These are phyloP conservation scores for Drosophila mimetica DNA, from an alignment of 2,888 invertebrate genomes.

Conservation along the genomic window DNA sequence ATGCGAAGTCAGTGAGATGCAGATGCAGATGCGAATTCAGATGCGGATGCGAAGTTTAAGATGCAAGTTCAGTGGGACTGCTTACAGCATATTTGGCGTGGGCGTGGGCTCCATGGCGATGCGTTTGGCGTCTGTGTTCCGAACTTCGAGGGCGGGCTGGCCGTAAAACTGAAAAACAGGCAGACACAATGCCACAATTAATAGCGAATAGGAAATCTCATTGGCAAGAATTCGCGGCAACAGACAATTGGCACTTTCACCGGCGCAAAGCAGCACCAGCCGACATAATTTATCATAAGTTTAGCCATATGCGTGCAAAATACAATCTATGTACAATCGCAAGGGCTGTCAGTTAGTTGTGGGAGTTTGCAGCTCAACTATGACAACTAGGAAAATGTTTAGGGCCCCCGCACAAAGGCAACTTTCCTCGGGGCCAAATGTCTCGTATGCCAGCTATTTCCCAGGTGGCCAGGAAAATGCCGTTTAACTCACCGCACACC, in stretches of 20 bases:
- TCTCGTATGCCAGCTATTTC: slow-evolving; percentile 16
- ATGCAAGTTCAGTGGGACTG: slow-evolving; percentile 48
- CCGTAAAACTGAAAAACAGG: slow-evolving; percentile 42
- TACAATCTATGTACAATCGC: slow-evolving; percentile 34
- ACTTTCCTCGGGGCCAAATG: slow-evolving; percentile 30
- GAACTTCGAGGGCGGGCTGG: slow-evolving; percentile 12
- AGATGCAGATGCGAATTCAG: slow-evolving; percentile 37
- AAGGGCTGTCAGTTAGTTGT: slow-evolving; percentile 19
- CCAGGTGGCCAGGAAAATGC: slow-evolving; percentile 10
- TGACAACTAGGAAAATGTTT: slow-evolving; percentile 53
- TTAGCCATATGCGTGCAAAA: slow-evolving; percentile 50
- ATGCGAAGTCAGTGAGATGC: slow-evolving; percentile 39
- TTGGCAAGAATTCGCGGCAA: slow-evolving; percentile 66
- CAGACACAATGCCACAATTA: slow-evolving; percentile 54
- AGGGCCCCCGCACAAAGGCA: slow-evolving; percentile 11
- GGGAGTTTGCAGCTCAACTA: slow-evolving; percentile 45
- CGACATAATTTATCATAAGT: slow-evolving; percentile 75
- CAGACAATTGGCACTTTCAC: slow-evolving; percentile 75
- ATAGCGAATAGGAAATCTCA: slow-evolving; percentile 58
- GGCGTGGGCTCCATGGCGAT: slow-evolving; percentile 61
- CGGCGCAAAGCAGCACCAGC: slow-evolving; percentile 29
- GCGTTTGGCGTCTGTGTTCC: slow-evolving; percentile 32
- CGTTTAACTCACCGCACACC: slow-evolving; percentile 8
- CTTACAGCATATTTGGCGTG: slow-evolving; percentile 71
- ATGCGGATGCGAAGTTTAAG: slow-evolving; percentile 15